Base-by-base conservation (phyloP, 2,797 vertebrate genomes). In the Notoglanidium macrostoma region DNA sequence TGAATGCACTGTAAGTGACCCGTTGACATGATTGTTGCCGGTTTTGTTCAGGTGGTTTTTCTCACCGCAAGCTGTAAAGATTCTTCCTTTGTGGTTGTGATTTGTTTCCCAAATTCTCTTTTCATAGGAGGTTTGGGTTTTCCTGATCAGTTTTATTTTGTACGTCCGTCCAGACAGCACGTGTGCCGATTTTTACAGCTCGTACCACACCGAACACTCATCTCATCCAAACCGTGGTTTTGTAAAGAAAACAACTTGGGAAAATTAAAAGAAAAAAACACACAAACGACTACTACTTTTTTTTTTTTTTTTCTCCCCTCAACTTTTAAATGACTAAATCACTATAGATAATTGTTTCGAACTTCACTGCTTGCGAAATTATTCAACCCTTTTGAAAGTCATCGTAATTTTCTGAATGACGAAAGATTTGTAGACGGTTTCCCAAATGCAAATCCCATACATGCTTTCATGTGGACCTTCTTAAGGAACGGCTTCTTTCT, bases 191-290 rank as follows among this genome's bases (percentile, higher is more conserved):
- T 88, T 83, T 55, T 80, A 80, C 87, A 85, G 54, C 73, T 68
- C 7, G 0, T 61, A n/a, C 23, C 81, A 78, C 67, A 32, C 29
- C 65, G 32, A 85, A 85, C 55, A 21, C 65, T 73, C 44, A 67
- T 21, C 63, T 72, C 40, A 29, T 40, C 65, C 65, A 29, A 87
- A 23, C 51, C 21, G 12, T 35, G 65, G 87, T 92, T 95, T 96
- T 95, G 92, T 93, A 94, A 95, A 89, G 91, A 94, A 93, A 91
- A 91, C 35, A 88, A 89, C 91, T 94, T 95, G 95, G 40, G 40
- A 84, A 83, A 89, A 90, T 0, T 29, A 74, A 88, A 95, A 94
- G 93, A 95, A 93, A 89, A 92, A 90, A 90, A 80, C 6, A 85
- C 89, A 90, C 46, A 65, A 59, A 87, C 89, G 23, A 51, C 91